Evolutionary conservation across 2,113 vertebrate genomes (phyloP), one percentile per base, ranked within the genome.

Genomic region (Epinephelus fuscoguttatus): DNA sequence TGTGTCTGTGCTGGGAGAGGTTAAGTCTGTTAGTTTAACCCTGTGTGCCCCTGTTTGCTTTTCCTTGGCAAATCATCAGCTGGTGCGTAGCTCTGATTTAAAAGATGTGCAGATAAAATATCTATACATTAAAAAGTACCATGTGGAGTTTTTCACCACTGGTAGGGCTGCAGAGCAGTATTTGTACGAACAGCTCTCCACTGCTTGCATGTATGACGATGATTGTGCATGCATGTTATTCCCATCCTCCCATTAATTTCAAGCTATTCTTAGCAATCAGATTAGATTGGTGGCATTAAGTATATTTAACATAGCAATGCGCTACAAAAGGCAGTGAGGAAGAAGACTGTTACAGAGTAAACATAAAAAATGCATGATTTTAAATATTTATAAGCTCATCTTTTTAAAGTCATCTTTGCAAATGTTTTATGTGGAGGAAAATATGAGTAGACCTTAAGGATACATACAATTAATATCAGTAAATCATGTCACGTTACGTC

Each of bases 1-100:
- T 62, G 53, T 66, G 59, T 57, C 67, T 53, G 47, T 27, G 30
- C 50, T 56, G 53, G 67, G n/a, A 81, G 62, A 63, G 55, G 56
- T 85, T 71, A 60, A 66, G 69, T 53, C 57, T 61, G 45, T 84
- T 78, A 50, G 40, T 37, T 75, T 71, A 62, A 50, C 18, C 55
- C 27, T 23, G 42, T 60, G 59, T 23, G 47, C 25, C 23, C 21
- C 3, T 7, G 21, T 70, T 67, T 21, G 12, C 61, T 76, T 59
- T 56, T 61, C 33, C 18, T 45, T 59, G 63, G 45, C 21, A 80
- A 71, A 33, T 27, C 72, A 80, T 75, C 72, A 70, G 6, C 64
- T 80, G 70, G 53, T 47, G 67, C 75, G 45, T 47, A 52, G 64
- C 50, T 75, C 45, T 47, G 14, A 63, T 72, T 71, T 64, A 45